Evolutionary conservation across 2,797 vertebrate genomes (phyloP).

Genomic region (Characodon lateralis): DNA sequence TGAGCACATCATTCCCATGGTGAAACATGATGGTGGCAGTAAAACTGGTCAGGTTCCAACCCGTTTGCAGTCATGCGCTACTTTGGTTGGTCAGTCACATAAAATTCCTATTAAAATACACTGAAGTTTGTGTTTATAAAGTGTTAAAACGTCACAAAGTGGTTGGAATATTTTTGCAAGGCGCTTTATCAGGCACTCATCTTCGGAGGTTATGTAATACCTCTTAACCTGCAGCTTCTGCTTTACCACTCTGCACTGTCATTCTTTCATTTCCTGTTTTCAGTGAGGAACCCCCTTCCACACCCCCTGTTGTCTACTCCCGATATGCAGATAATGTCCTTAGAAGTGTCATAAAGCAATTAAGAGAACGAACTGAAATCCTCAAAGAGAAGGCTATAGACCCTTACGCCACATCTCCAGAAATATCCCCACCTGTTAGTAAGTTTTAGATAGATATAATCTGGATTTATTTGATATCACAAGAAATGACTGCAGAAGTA

Average conservation of each 20-base stretch:
- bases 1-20: no score
- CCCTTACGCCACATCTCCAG: slow-evolving; percentile 84
- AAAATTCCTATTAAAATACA: no score
- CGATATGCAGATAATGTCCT: slow-evolving; percentile 78
- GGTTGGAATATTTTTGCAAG: background rate
- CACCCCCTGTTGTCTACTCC: slow-evolving; percentile 65
- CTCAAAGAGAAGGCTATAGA: slow-evolving; percentile 83
- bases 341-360: slow-evolving; percentile 63
- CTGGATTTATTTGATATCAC: no score
- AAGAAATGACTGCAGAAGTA: background rate
- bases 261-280: background rate
- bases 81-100: no score
- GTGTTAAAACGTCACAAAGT: background rate
- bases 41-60: no score
- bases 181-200: background rate
- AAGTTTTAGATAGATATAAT: slow-evolving; percentile 61
- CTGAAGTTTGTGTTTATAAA: background rate
- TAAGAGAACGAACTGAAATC: slow-evolving; percentile 72
- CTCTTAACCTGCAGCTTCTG: background rate
- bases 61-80: no score
- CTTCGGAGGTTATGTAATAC: background rate
- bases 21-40: no score
- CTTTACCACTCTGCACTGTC: no score
- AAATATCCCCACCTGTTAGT: slow-evolving; percentile 86
- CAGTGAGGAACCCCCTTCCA: slow-evolving; percentile 58